Base-by-base conservation (phyloP, 2,797 vertebrate genomes). In the Uromys caudimaculatus region DNA sequence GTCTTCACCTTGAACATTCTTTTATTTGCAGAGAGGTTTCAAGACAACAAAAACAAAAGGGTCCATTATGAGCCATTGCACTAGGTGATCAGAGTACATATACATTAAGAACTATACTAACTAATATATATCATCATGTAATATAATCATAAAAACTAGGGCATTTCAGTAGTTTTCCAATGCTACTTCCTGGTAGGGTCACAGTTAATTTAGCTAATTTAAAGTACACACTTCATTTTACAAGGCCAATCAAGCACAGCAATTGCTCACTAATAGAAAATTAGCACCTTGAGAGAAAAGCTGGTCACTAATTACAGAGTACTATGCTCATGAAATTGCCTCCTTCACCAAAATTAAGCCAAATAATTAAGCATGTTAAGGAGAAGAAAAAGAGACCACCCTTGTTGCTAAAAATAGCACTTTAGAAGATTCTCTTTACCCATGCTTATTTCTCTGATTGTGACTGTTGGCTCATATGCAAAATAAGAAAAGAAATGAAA, bases 261-360 rank as follows among this genome's bases (percentile, higher is more conserved):
- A 79, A 67, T 71, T 91, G 7, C 11, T 94, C 38, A 77, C 93
- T 93, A 95, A 91, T n/a, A 21, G 35, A 86, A 94, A 94, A 97
- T 89, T 96, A 92, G 13, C 78, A 86, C 86, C 58, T 64, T 91
- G 73, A 89, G 75, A 93, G 94, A 92, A 71, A 89, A 69, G 1
- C 54, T 71, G 35, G 56, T 47, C 84, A 77, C 56, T 93, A 77
- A 92, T 94, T 96, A 93, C 9, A 87, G 71, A 89, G 62, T n/a
- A 81, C 35, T 89, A 91, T 89, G 89, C 84, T 69, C 69, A 41
- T 19, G 1, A 86, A 91, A 96, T 89, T 89, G 62, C 47, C 82
- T 94, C 50, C 27, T 29, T 94, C 44, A 13, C 29, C 89, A 96
- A 89, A 96, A 95, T 89, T 94, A 78, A 78, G 6, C 85, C 62